Base-by-base conservation (phyloP, 1,140 invertebrate genomes). In the Plectrocnemia conspersa region DNA sequence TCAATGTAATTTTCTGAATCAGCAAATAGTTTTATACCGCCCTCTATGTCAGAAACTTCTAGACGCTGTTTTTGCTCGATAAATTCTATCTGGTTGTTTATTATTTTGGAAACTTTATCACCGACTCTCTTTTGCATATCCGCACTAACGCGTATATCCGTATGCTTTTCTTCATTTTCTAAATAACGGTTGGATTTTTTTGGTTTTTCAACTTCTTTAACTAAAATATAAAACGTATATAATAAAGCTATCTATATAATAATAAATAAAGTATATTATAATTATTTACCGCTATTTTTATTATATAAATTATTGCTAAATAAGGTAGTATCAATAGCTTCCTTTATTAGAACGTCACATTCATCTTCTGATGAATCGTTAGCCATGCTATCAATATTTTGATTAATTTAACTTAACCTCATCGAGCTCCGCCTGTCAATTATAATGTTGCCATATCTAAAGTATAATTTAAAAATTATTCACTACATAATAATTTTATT, bases 41-140 rank as follows among this genome's bases (percentile, higher is more conserved):
- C 52, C 52, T 59, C 52, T 19, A 29, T 3, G 13, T 25, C 15
- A 15, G 41, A 33, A 3, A 48, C 25, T 24, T 16, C 29, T n/a
- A 9, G n/a, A 11, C 40, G 3, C 0, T 29, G 24, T 40, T 52
- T 33, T 10, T 50, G 16, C 27, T 56, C 45, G 2, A 61, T 52
- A 47, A 57, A 61, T 29, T 54, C 53, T 1, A 61, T 42, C 22
- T 46, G 27, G 9, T 32, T 44, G 23, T 49, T 10, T 4, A 61
- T 61, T 9, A 61, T 57, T 1, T 57, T 54, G 6, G 59, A 61
- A 1, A 61, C 44, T 47, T 57, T 61, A 33, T 57, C 33, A 19
- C 59, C 59, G 19, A 61, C 47, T 40, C 32, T 21, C 6, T 13
- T 27, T 36, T 57, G 59, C 59, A 61, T 61, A 38, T 57, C 48